A percentile compares a stretch with the other conserved stretches of the same genome.
Evolutionary conservation across 2,888 invertebrate species (phyloP).

Genomic region (Agrotis exclamationis): DNA sequence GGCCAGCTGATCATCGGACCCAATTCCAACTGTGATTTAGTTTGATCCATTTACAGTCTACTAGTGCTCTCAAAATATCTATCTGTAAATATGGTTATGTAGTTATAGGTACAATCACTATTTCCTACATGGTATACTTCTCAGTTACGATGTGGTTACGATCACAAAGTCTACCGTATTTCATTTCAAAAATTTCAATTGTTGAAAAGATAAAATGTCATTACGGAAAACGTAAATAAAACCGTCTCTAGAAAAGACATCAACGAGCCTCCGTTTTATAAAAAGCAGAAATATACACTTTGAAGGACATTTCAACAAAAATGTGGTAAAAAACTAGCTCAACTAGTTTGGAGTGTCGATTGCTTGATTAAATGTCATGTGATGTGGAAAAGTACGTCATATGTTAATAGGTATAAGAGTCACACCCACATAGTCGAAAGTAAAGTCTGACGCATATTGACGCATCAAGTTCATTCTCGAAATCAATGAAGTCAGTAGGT

Average conservation of each 20-base stretch:
- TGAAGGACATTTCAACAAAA: constrained; percentile 32
- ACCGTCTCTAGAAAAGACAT: constrained; percentile 68
- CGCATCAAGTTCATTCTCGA: neutral
- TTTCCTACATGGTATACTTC: no score
- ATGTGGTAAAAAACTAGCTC: constrained; percentile 2
- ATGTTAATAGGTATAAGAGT: constrained; percentile 21
- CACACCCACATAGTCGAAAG: constrained; percentile 46
- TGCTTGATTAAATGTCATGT: constrained; percentile 30
- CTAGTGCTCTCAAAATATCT: no score
- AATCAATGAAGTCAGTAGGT: neutral
- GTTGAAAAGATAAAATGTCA: no score
- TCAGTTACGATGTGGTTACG: no score
- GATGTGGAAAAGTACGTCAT: constrained; percentile 39
- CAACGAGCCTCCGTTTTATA: constrained; percentile 61
- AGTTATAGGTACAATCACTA: no score
- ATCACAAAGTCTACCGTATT: no score
- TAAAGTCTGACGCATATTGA: constrained; percentile 31
- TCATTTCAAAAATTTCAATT: no score
- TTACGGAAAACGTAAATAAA: neutral
- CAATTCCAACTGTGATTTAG: no score
- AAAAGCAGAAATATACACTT: constrained; percentile 17
- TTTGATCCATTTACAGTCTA: no score
- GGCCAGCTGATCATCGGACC: no score
- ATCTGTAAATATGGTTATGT: no score
- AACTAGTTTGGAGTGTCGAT: constrained; percentile 36